Evolutionary conservation across 2,888 invertebrate species (phyloP).

Genomic region (Monoplex corrugatus): DNA sequence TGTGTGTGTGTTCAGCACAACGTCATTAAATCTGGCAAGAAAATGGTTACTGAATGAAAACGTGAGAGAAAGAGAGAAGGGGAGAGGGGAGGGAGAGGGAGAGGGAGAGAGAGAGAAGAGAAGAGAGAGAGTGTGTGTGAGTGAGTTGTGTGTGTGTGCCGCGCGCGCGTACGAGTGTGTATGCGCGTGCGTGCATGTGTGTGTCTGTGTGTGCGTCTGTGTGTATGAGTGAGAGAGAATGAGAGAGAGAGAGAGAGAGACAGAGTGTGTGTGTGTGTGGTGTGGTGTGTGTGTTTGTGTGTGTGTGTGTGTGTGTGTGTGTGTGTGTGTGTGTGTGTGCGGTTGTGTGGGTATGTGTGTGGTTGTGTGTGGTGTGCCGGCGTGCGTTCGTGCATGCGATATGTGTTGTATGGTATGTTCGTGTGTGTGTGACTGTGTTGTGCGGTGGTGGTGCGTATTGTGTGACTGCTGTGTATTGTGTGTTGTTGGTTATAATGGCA

Average conservation of each 20-base stretch:
- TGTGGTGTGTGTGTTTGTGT: constrained; percentile 12
- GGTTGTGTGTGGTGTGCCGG: neutral
- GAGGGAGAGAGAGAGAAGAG: neutral
- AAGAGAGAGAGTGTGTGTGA: too few species aligned
- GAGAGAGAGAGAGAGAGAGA: neutral
- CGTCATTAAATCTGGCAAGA: too few species aligned
- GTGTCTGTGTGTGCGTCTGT: constrained; percentile 26
- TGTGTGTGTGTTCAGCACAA: too few species aligned
- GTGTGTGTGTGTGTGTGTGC: neutral
- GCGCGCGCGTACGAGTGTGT: constrained; percentile 9
- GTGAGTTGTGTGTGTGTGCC: too few species aligned
- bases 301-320: constrained; percentile 5
- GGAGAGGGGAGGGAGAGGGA: neutral
- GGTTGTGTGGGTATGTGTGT: neutral
- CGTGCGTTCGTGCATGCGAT: neutral
- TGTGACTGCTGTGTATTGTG: too few species aligned
- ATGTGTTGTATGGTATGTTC: too few species aligned
- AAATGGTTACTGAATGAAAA: too few species aligned
- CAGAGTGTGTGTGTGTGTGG: constrained; percentile 7
- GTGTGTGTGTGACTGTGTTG: neutral
- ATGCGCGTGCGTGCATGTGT: constrained; percentile 12
- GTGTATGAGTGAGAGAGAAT: constrained; percentile 1
- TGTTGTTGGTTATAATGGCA: too few species aligned
- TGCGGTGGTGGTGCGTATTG: too few species aligned
- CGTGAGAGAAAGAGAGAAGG: neutral